Evolutionary conservation across 2,888 invertebrate genomes (phyloP).

Genomic region (Synergus umbraculus): DNA sequence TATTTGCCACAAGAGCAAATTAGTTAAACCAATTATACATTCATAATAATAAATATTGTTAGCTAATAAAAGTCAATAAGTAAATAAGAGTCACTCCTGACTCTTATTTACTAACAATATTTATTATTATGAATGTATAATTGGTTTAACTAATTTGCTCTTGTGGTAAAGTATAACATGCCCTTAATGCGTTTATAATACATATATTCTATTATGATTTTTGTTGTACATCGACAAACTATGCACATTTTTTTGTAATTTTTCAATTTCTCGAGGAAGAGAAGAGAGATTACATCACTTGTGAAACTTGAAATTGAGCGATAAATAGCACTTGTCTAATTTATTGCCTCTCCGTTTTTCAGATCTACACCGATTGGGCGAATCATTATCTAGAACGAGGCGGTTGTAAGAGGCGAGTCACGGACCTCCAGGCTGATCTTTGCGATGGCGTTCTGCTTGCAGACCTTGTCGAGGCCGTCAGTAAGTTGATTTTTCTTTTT

Average conservation of each 20-base stretch:
- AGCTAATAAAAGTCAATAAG: too few relatives aligned
- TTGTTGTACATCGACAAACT: background rate
- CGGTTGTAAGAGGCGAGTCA: slow-evolving; percentile 90
- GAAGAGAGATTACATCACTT: slow-evolving; percentile 4
- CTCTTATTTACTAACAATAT: too few relatives aligned
- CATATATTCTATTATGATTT: background rate
- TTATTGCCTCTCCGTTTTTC: slow-evolving; percentile 65
- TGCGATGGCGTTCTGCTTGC: slow-evolving; percentile 94
- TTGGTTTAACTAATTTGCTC: too few relatives aligned
- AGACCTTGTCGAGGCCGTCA: slow-evolving; percentile 97
- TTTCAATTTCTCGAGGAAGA: background rate
- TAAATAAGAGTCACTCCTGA: too few relatives aligned
- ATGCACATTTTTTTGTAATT: background rate
- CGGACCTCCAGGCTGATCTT: slow-evolving; percentile 93
- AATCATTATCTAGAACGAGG: slow-evolving; percentile 97
- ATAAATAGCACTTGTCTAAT: slow-evolving; percentile 29
- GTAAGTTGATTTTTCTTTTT: slow-evolving; percentile 80
- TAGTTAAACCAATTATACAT: too few relatives aligned
- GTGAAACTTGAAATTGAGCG: slow-evolving; percentile 16
- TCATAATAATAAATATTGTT: too few relatives aligned
- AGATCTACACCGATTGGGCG: slow-evolving; percentile 99
- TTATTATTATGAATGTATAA: too few relatives aligned
- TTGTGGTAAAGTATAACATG: too few relatives aligned
- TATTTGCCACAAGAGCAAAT: too few relatives aligned
- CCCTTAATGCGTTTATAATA: too few relatives aligned